Evolutionary conservation across 2,113 vertebrate genomes (phyloP), one percentile per base, ranked within the genome.

Genomic region (Megaptera novaeangliae): DNA sequence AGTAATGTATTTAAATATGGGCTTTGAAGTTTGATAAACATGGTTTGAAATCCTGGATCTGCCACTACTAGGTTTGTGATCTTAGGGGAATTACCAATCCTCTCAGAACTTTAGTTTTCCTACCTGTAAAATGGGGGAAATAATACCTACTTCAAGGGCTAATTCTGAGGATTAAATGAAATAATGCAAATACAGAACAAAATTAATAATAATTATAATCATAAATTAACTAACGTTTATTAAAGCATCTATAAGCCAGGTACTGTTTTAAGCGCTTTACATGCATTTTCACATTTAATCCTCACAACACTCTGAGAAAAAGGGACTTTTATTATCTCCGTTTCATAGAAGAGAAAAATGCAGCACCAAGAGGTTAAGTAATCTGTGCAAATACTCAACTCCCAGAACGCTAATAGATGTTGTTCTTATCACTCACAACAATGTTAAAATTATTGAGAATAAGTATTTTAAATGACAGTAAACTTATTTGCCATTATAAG

Each of bases 161-260:
- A 91, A 95, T 29, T 96, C 36, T 77, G 52, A 96, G 36, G 25
- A 88, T 88, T 97, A 95, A 88, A 87, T 88, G 5, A 96, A 95
- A 95, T 39, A 80, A 96, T 66, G 31, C 36, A 85, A 66, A 85
- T 44, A 84, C 0, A n/a, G 31, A 69, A 66, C 21, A 93, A 41
- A 94, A 91, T 57, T 57, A 92, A 77, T n/a, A n/a, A n/a, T 80
- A 91, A 91, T 25, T 77, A 59, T 23, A 90, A 94, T 84, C 3
- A 84, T 27, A 91, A 95, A 69, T 77, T 77, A 91, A 64, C 49
- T 69, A 61, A 91, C 0, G 0, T 44, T 93, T 83, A 82, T 66
- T 61, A 95, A 96, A 94, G 44, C 15, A 91, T 68, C 39, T 95
- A 23, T 59, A 64, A 64, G 36, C 14, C 77, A 88, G 18, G 57